Evolutionary conservation across 2,797 vertebrate genomes (phyloP).

Genomic region (Passerculus sandwichensis): DNA sequence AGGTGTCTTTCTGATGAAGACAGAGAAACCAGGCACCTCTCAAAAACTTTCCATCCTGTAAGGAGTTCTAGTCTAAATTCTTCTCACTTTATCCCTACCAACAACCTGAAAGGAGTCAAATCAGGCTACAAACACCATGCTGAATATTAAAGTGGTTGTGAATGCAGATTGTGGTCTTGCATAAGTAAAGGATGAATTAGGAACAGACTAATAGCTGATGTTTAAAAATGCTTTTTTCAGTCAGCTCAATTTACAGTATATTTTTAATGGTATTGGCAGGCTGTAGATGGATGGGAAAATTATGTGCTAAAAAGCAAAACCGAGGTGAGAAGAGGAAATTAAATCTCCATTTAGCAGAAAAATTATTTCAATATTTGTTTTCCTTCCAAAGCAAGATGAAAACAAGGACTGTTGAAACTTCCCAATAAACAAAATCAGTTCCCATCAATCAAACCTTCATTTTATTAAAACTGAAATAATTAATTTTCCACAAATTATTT

Average conservation of each 20-base stretch:
- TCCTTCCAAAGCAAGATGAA: background rate
- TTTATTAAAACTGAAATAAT: slow-evolving; percentile 20
- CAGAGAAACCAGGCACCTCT: background rate
- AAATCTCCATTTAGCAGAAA: background rate
- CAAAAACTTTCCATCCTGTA: background rate
- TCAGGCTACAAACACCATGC: background rate
- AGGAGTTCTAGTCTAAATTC: background rate
- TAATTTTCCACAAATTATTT: background rate
- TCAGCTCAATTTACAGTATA: background rate
- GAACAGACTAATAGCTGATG: background rate
- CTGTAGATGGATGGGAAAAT: background rate
- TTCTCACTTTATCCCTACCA: background rate
- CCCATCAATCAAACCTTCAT: background rate
- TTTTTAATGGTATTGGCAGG: slow-evolving; percentile 20
- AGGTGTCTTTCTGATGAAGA: background rate
- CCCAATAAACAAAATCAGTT: slow-evolving; percentile 16
- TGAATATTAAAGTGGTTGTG: background rate
- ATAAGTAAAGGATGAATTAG: slow-evolving; percentile 1
- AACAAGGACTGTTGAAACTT: background rate
- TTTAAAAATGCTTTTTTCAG: background rate
- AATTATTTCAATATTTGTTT: slow-evolving; percentile 12
- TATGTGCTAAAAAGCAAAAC: slow-evolving; percentile 32
- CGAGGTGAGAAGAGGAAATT: slow-evolving; percentile 15
- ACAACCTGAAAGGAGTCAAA: background rate
- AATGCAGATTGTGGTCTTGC: background rate